Conservation (phyloP, 2,113 vertebrate genomes). For the Campylomormyrus tamandua region DNA sequence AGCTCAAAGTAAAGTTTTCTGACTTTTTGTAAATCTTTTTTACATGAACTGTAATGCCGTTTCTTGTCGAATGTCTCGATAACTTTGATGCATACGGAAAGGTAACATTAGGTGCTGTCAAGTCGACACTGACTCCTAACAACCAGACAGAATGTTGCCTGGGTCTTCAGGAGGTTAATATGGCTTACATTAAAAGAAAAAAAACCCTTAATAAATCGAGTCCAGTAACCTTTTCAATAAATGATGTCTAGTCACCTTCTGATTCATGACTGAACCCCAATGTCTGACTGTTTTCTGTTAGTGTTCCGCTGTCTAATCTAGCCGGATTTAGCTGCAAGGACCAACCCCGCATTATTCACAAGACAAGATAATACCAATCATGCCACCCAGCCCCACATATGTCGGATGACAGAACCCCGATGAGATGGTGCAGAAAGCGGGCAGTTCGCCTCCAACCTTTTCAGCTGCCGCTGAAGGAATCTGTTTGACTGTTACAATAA, state of each 20-base stretch:
- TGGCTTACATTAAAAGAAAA: background rate
- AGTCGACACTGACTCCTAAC: background rate
- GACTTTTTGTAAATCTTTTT: background rate
- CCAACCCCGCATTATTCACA: constrained; percentile 17
- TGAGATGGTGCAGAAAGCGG: background rate
- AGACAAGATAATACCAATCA: constrained; percentile 13
- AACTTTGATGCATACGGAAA: background rate
- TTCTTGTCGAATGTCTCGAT: background rate
- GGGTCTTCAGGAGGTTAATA: background rate
- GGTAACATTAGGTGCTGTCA: background rate
- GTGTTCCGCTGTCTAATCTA: background rate
- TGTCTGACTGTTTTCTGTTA: background rate
- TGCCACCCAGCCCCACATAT: constrained; percentile 11
- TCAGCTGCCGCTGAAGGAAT: background rate
- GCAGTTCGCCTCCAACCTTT: too few species aligned
- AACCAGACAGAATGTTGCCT: background rate
- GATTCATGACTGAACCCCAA: background rate
- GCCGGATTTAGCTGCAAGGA: background rate
- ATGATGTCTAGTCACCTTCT: background rate
- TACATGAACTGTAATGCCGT: background rate
- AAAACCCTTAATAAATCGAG: background rate
- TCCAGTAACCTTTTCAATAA: background rate
- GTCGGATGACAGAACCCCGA: constrained; percentile 10
- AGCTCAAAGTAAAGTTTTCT: background rate
- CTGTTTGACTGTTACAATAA: background rate